Evolutionary conservation across 1,140 invertebrate genomes (phyloP).

Genomic region (Diachasma alloeum): DNA sequence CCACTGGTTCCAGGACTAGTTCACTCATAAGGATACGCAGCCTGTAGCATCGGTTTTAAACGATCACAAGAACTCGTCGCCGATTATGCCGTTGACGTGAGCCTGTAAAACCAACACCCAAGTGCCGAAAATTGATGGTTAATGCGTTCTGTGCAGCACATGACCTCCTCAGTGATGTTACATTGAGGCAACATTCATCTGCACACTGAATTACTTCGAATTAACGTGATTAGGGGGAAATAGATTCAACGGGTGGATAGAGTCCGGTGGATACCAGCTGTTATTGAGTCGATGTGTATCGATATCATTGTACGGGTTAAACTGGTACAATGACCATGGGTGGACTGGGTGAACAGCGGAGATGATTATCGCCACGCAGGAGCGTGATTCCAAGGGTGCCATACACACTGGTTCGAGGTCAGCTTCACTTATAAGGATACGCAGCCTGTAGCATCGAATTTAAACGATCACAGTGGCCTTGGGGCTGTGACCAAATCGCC

Average conservation of each 20-base stretch:
- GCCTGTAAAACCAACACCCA: neutral
- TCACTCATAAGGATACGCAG: neutral
- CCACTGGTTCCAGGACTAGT: neutral
- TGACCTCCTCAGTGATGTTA: neutral
- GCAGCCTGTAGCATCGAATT: neutral
- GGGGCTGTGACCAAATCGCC: neutral
- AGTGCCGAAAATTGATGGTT: conserved; percentile 10
- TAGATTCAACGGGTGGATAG: neutral
- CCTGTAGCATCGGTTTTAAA: neutral
- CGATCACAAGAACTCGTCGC: neutral
- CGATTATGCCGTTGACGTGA: neutral
- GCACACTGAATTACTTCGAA: neutral
- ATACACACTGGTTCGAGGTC: neutral
- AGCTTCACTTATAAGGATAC: neutral
- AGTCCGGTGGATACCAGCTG: neutral
- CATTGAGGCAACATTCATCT: conserved; percentile 30
- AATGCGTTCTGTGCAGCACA: neutral
- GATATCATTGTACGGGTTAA: conserved; percentile 13
- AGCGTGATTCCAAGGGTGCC: too few relatives aligned
- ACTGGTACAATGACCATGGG: conserved; percentile 10
- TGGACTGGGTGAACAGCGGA: neutral
- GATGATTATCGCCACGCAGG: conserved; percentile 5
- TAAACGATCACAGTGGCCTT: neutral
- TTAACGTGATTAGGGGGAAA: conserved; percentile 9
- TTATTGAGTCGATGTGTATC: neutral